Base-by-base conservation (phyloP, 2,797 vertebrate genomes). In the Aulostomus chinensis region DNA sequence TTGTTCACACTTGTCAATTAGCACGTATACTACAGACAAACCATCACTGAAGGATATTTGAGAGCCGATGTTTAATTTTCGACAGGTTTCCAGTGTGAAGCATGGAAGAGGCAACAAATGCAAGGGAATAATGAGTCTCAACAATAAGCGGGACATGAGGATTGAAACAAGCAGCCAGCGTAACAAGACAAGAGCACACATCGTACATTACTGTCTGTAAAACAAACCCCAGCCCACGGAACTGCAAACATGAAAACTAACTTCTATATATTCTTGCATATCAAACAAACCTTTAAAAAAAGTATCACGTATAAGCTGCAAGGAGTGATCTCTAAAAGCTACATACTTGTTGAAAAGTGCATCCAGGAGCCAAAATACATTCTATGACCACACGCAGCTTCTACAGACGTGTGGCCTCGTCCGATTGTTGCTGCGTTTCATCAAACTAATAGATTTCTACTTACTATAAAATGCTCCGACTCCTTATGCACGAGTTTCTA, bases 41-140 rank as follows among this genome's bases (percentile, higher is more conserved):
- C 16, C 25, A 22, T 4, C 11, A 43, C 15, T 7, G n/a, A 37
- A 10, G 8, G 35, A 20, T 16, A 29, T n/a, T n/a, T n/a, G 21
- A 4, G 17, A 64, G 71, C 69, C 70, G 83, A 73, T 56, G 68
- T 29, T 94, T 94, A 93, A 92, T 93, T 93, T 87, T 86, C 68
- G 82, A 65, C 21, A 40, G 20, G 32, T 66, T 74, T 86, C 39
- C 85, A 91, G 79, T 83, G 89, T 6, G 6, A 25, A 25, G 1
- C 24, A 25, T 9, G 2, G 24, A 32, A 46, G 8, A 46, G 11
- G 31, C 20, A 5, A n/a, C 24, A 38, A 17, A 42, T 24, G 12
- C 3, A 34, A 15, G 14, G 12, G 15, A 34, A 15, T 6, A 15
- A 34, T 16, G 32, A 14, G 12, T n/a, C n/a, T n/a, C n/a, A n/a